Conservation (phyloP, 2,888 invertebrate species). For the Microctonus hyperodae region DNA sequence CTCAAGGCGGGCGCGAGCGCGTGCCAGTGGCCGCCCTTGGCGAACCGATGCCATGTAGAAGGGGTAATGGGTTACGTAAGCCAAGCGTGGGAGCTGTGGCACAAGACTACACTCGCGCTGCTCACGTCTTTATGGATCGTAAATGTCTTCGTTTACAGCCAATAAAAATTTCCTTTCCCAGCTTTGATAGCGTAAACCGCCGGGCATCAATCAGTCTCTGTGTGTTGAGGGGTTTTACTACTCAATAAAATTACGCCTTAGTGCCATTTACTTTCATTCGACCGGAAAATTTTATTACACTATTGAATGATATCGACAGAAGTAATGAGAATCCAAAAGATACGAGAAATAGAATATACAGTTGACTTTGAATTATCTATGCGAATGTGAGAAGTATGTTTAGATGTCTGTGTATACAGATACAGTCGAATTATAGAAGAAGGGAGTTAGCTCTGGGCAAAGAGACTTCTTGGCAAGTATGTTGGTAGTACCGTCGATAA, state of each 20-base stretch:
- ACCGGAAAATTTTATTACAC: slow-evolving; percentile 3
- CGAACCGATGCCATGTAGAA: slow-evolving; percentile 43
- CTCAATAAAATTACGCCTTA: slow-evolving; percentile 21
- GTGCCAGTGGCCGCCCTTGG: slow-evolving; percentile 63
- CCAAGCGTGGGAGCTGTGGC: slow-evolving; percentile 44
- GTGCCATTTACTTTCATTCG: slow-evolving; percentile 9
- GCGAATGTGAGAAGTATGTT: neutral
- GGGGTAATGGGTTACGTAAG: slow-evolving; percentile 49
- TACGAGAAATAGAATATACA: neutral
- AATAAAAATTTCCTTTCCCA: slow-evolving; percentile 60
- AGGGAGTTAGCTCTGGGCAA: neutral
- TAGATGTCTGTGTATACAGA: neutral
- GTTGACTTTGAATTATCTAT: neutral
- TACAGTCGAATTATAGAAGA: too few relatives aligned
- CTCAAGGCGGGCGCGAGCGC: slow-evolving; percentile 58
- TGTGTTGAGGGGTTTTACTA: slow-evolving; percentile 17
- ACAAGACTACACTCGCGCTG: slow-evolving; percentile 45
- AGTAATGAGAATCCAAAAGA: neutral
- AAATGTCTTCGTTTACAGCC: slow-evolving; percentile 63
- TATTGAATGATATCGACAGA: slow-evolving; percentile 4
- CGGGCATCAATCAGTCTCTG: slow-evolving; percentile 9
- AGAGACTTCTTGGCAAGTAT: neutral
- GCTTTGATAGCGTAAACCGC: slow-evolving; percentile 25
- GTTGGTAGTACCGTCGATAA: slow-evolving; percentile 55
- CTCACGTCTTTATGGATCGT: slow-evolving; percentile 63